These are phyloP conservation scores for Emydura subglobosa DNA, from an alignment of 2,113 vertebrate genomes.

Conservation along the genomic window DNA sequence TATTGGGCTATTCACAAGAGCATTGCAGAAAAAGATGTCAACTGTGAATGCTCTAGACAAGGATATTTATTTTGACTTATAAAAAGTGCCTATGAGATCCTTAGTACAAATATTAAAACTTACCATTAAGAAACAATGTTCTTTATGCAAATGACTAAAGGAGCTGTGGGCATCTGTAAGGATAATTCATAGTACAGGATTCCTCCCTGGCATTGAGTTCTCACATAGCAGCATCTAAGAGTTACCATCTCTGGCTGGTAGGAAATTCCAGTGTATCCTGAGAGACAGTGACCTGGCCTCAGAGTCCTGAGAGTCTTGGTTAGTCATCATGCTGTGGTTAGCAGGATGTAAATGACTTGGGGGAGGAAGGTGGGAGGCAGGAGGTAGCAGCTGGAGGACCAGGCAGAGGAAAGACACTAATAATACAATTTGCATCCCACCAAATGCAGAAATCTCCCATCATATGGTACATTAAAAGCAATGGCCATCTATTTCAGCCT, in stretches of 20 bases:
- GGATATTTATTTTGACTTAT: constrained; percentile 14
- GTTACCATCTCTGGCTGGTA: no score
- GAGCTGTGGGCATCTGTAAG: neutral
- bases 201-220: neutral
- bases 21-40: constrained; percentile 3
- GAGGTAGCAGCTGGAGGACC: neutral
- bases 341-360: neutral
- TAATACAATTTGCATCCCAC: neutral
- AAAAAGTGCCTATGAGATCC: neutral
- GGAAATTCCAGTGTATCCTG: neutral
- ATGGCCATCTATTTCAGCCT: neutral
- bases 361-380: neutral
- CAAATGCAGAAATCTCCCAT: neutral
- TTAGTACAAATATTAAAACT: neutral
- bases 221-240: neutral
- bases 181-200: neutral
- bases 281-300: neutral
- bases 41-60: constrained; percentile 16
- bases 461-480: neutral
- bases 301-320: neutral
- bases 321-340: neutral
- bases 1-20: constrained; percentile 20
- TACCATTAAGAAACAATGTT: neutral
- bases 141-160: neutral
- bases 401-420: neutral